Evolutionary conservation across 2,113 vertebrate species (phyloP).

Genomic region (Toxotes jaculatrix): DNA sequence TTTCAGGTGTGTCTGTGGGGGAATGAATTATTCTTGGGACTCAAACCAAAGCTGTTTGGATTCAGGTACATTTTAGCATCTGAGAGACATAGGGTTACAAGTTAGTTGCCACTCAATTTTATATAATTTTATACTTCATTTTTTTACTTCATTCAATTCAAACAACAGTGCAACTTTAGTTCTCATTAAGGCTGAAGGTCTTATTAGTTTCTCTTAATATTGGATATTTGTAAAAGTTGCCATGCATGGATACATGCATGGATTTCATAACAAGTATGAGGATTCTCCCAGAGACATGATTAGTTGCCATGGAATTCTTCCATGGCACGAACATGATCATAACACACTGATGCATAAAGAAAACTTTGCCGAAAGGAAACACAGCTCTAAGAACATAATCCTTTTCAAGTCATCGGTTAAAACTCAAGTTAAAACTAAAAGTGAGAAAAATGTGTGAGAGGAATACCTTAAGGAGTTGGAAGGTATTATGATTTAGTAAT

Average conservation of each 20-base stretch:
- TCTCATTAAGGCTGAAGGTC: background rate
- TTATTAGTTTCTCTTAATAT: background rate
- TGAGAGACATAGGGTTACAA: background rate
- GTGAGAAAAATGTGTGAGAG: background rate
- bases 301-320: background rate
- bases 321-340: background rate
- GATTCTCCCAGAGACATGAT: background rate
- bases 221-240: background rate
- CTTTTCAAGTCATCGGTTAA: background rate
- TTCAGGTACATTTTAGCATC: background rate
- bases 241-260: background rate
- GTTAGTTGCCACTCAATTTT: background rate
- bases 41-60: background rate
- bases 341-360: background rate
- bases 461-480: background rate
- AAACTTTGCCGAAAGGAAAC: conserved; percentile 1
- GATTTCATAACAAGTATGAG: background rate
- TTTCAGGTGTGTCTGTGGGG: conserved; percentile 9
- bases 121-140: background rate
- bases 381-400: background rate
- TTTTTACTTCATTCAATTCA: no score
- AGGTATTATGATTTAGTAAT: conserved; percentile 24
- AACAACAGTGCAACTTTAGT: background rate
- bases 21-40: conserved; percentile 13
- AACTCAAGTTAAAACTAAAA: no score